A percentile compares a stretch with the other conserved stretches of the same genome.
phyloP scores from a whole-genome alignment of 2,113 vertebrate species.

The Mixornis gularis region DNA sequence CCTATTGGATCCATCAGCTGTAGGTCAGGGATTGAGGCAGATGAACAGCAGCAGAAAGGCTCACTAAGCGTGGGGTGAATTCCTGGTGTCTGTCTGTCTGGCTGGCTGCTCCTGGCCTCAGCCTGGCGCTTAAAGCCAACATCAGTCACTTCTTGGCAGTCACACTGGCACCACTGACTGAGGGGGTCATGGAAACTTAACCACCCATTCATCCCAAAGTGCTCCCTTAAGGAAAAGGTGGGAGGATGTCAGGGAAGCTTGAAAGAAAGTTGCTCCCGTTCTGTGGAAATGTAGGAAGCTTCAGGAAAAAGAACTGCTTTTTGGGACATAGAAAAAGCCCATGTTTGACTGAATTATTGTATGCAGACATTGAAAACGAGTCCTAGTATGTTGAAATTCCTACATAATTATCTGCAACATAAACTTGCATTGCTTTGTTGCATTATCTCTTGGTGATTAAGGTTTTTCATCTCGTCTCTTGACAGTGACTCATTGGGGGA shows the following conservation, averaged over 20 bases:
- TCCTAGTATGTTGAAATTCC: neutral
- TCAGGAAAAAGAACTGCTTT: neutral
- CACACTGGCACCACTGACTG: neutral
- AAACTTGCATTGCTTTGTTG: neutral
- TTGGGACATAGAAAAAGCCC: neutral
- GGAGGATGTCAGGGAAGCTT: neutral
- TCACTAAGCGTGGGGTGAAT: neutral
- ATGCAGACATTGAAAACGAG: neutral
- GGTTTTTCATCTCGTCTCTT: constrained; percentile 6
- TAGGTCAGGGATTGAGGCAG: neutral
- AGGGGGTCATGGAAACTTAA: neutral
- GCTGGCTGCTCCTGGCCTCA: neutral
- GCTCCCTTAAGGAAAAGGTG: neutral
- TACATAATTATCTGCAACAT: neutral
- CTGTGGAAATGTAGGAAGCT: neutral
- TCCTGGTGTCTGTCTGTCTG: neutral
- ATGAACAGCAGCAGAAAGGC: neutral
- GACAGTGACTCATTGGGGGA: neutral
- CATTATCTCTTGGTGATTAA: neutral
- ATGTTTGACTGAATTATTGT: neutral
- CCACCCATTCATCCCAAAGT: neutral
- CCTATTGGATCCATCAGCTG: neutral
- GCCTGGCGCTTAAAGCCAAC: neutral
- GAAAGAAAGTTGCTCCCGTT: neutral
- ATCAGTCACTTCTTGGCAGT: neutral